These are phyloP conservation scores for Tyrophagus putrescentiae DNA, from an alignment of 1,140 invertebrate genomes.

Conservation along the genomic window DNA sequence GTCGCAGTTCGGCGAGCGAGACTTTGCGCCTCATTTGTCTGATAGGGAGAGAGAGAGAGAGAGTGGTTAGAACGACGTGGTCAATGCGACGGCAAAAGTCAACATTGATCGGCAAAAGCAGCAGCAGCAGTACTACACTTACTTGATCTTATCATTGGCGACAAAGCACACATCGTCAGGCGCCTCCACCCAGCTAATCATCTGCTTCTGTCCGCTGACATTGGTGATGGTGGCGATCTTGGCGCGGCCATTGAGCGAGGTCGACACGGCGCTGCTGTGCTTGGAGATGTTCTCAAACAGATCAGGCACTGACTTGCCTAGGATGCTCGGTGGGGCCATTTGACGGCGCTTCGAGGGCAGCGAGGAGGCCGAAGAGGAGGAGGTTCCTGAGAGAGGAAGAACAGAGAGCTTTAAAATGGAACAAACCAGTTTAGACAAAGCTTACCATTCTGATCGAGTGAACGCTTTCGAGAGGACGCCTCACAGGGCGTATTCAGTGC, in stretches of 20 bases:
- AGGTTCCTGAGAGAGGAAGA: constrained; percentile 8
- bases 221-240: constrained; percentile 49
- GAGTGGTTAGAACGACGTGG: not conserved
- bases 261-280: constrained; percentile 29
- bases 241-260: constrained; percentile 46
- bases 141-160: constrained; percentile 76
- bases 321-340: constrained; percentile 21
- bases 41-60: constrained; percentile 27
- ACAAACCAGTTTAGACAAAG: not conserved
- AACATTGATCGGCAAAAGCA: no score
- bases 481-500: constrained; percentile 39
- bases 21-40: constrained; percentile 69
- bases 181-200: constrained; percentile 93
- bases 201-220: constrained; percentile 52
- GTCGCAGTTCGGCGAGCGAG: constrained; percentile 58
- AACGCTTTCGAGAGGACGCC: constrained; percentile 49
- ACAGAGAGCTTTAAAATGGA: constrained; percentile 18
- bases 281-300: constrained; percentile 27
- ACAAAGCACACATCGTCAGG: constrained; percentile 92
- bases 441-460: constrained; percentile 65
- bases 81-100: no score
- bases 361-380: constrained; percentile 30
- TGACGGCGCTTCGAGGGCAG: constrained; percentile 23
- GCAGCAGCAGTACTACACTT: constrained; percentile 34
- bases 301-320: constrained; percentile 20